Conservation (phyloP, 2,113 vertebrate genomes). For the Spilogale gracilis region DNA sequence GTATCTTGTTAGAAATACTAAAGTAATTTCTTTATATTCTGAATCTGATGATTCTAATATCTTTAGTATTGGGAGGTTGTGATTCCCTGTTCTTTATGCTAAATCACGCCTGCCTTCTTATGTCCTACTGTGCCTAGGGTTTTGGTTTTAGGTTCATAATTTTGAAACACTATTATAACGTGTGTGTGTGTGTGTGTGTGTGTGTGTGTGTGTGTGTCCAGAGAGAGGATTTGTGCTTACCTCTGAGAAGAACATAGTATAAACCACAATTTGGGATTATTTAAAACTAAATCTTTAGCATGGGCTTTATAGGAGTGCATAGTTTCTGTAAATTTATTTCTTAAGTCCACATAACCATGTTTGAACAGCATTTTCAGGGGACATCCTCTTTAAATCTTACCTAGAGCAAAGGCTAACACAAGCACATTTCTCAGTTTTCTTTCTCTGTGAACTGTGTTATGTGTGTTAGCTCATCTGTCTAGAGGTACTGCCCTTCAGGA, state of each 20-base stretch:
- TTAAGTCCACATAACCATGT: neutral
- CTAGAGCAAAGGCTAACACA: neutral
- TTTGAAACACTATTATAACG: neutral
- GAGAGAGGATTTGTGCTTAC: neutral
- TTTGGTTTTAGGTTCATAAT: conserved; percentile 12
- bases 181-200: neutral
- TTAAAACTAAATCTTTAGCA: neutral
- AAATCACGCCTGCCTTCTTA: neutral
- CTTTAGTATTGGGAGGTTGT: neutral
- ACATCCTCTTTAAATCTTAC: neutral
- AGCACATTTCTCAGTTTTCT: neutral
- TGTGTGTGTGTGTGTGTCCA: neutral
- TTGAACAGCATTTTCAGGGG: neutral
- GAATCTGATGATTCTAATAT: neutral
- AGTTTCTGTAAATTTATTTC: neutral
- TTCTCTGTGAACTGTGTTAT: neutral
- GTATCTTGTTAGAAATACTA: neutral
- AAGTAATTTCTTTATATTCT: neutral
- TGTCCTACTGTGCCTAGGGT: neutral
- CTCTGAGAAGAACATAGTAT: neutral
- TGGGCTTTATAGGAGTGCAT: neutral
- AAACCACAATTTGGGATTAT: neutral
- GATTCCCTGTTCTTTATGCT: neutral
- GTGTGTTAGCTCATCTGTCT: neutral
- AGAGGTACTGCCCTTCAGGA: neutral